A percentile compares a stretch with the other conserved stretches of the same genome.
Evolutionary conservation across 2,797 vertebrate genomes (phyloP).

Genomic region (Crocidura indochinensis): DNA sequence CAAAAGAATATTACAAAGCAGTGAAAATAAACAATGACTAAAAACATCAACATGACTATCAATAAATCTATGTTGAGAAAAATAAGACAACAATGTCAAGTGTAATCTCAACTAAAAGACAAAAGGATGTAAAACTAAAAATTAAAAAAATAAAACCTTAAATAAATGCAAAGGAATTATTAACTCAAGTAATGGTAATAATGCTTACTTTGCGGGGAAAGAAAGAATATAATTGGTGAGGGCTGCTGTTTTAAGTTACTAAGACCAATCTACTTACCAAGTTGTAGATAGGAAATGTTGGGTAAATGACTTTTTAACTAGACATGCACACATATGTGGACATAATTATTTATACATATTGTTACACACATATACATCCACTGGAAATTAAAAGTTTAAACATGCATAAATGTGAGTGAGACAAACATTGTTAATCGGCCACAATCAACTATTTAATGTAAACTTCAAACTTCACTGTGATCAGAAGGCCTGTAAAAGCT

Average conservation of each 20-base stretch:
- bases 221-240: too few species aligned
- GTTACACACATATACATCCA: neutral
- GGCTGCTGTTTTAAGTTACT: neutral
- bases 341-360: too few species aligned
- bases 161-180: neutral
- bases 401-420: too few species aligned
- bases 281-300: neutral
- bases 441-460: neutral
- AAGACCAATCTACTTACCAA: neutral
- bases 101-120: neutral
- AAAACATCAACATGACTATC: neutral
- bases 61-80: neutral
- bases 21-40: neutral
- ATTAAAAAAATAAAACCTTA: neutral
- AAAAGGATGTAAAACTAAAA: too few species aligned
- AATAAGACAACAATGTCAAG: neutral
- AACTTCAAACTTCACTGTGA: neutral
- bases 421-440: neutral
- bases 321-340: neutral
- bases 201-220: neutral
- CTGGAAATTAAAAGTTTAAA: neutral
- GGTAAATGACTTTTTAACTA: neutral
- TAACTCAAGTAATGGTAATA: neutral
- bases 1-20: neutral
- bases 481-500: constrained; percentile 46